Evolutionary conservation across 2,888 invertebrate genomes (phyloP).

Genomic region (Incurvaria masculella): DNA sequence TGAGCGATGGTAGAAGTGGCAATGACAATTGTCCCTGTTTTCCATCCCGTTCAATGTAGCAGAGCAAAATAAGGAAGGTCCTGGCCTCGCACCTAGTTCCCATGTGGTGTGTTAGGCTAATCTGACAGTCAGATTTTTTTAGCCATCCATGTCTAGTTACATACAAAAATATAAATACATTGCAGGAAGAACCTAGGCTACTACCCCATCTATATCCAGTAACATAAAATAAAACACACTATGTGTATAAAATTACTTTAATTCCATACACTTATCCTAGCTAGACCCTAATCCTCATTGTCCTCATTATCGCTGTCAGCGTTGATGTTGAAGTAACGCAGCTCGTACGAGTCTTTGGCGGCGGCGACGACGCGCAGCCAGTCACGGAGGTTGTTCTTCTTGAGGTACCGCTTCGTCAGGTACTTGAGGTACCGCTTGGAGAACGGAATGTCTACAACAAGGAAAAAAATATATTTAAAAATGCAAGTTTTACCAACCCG

Average conservation of each 20-base stretch:
- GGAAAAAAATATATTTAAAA: neutral
- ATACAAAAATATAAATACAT: no score
- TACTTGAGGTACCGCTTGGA: slow-evolving; percentile 95
- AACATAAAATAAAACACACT: slow-evolving; percentile 16
- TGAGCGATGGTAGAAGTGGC: no score
- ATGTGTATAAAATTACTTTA: slow-evolving; percentile 45
- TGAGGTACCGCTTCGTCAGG: slow-evolving; percentile 98
- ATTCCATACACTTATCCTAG: slow-evolving; percentile 25
- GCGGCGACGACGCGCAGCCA: slow-evolving; percentile 99
- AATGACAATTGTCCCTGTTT: no score
- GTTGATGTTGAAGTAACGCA: slow-evolving; percentile 98
- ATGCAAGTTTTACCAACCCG: neutral
- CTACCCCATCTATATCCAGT: no score
- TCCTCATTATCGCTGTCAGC: slow-evolving; percentile 75
- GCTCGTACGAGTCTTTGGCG: slow-evolving; percentile 94
- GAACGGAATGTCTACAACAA: slow-evolving; percentile 60
- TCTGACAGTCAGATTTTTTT: no score
- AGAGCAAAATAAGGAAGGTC: no score
- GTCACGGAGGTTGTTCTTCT: slow-evolving; percentile 98
- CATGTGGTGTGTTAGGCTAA: no score
- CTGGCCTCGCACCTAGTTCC: no score
- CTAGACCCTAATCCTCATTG: slow-evolving; percentile 86
- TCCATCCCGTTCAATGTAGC: no score
- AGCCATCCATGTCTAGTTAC: no score
- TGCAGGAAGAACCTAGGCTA: no score